These are phyloP conservation scores for Dastarcus helophoroides DNA, from an alignment of 2,888 invertebrate genomes.

Conservation along the genomic window DNA sequence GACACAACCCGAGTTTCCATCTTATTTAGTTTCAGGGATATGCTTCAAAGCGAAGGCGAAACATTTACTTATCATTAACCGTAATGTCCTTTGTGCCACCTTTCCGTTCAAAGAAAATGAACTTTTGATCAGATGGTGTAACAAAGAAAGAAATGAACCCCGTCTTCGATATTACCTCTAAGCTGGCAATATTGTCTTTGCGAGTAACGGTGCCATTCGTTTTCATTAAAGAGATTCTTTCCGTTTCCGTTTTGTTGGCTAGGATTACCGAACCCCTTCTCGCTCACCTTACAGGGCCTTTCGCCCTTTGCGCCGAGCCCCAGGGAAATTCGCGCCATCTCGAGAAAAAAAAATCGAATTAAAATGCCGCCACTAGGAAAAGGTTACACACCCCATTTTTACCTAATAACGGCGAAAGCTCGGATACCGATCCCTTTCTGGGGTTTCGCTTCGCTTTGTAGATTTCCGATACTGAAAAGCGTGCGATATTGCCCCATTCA, in stretches of 20 bases:
- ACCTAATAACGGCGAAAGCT: too few relatives aligned
- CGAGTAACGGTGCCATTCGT: conserved; percentile 24
- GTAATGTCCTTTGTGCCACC: too few relatives aligned
- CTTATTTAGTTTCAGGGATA: too few relatives aligned
- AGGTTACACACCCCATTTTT: too few relatives aligned
- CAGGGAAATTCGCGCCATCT: conserved; percentile 23
- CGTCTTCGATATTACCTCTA: conserved; percentile 13
- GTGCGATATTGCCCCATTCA: too few relatives aligned
- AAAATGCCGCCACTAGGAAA: conserved; percentile 21
- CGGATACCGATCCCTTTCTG: too few relatives aligned
- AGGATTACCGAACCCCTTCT: conserved; percentile 20
- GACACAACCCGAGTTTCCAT: too few relatives aligned
- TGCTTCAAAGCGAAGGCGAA: too few relatives aligned
- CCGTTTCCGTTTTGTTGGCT: conserved; percentile 20
- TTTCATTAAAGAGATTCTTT: conserved; percentile 29
- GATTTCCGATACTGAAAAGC: too few relatives aligned
- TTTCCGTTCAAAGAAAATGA: too few relatives aligned
- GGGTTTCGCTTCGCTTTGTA: too few relatives aligned
- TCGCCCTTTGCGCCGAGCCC: conserved; percentile 19
- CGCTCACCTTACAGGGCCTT: conserved; percentile 19
- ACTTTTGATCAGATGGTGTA: not conserved
- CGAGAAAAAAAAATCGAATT: conserved; percentile 28
- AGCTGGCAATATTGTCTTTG: conserved; percentile 25
- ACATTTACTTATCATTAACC: too few relatives aligned
- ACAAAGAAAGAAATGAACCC: conserved; percentile 12